Conservation (phyloP, 2,888 invertebrate species). For the Cephus pulcher region DNA sequence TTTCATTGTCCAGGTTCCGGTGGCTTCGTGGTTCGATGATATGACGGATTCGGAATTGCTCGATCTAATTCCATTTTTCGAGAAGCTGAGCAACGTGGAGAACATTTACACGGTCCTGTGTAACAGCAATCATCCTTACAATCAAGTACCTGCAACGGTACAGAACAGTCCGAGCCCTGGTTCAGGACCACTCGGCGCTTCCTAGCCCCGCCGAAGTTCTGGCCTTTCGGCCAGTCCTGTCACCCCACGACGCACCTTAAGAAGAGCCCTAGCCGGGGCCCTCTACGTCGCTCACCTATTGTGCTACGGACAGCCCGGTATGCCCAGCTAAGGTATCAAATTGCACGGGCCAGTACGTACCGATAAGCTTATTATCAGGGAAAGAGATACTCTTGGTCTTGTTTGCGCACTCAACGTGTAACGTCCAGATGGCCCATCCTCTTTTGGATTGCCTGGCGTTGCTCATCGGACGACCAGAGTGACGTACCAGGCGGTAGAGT, state of each 20-base stretch:
- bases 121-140: slow-evolving; percentile 90
- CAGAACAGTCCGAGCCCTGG: slow-evolving; percentile 58
- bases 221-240: slow-evolving; percentile 57
- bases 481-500: neutral
- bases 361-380: neutral
- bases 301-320: slow-evolving; percentile 35
- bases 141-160: slow-evolving; percentile 61
- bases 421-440: neutral
- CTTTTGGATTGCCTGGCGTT: neutral
- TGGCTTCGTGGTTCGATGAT: slow-evolving; percentile 99
- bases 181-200: slow-evolving; percentile 58
- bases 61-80: slow-evolving; percentile 98
- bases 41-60: slow-evolving; percentile 96
- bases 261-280: slow-evolving; percentile 55
- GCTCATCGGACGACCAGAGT: neutral
- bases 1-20: slow-evolving; percentile 82
- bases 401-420: neutral
- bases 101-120: slow-evolving; percentile 96
- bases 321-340: slow-evolving; percentile 29
- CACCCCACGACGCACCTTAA: slow-evolving; percentile 58
- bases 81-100: slow-evolving; percentile 95
- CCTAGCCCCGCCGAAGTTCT: slow-evolving; percentile 63
- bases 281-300: slow-evolving; percentile 53
- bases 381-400: neutral
- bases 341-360: neutral